Evolutionary conservation across 2,888 invertebrate genomes (phyloP), one percentile per base, ranked within the genome.

Genomic region (Drosophila kanekoi): DNA sequence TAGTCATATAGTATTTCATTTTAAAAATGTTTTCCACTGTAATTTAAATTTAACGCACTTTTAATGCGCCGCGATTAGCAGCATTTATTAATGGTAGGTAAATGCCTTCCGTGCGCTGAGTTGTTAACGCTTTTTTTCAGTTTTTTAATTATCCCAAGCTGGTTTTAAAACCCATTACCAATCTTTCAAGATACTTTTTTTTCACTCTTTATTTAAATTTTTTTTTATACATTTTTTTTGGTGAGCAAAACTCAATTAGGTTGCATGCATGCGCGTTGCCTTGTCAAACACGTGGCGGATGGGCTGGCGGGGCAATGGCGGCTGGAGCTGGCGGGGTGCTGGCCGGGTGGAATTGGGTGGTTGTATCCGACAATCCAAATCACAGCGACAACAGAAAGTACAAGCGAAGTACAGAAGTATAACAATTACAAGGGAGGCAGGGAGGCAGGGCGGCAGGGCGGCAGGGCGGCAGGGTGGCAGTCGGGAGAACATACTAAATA

Each of bases 321-420:
- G 54, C 28, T 13, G 3, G 13, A n/a, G 16, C 16, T 6, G 9
- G 10, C 3, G 33, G 10, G 9, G 33, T 11, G 40, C 6, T 16
- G 23, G 43, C 16, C 16, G 35, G 48, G 13, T 13, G 45, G 38
- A 28, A 28, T 16, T 23, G 43, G 16, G 32, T 14, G 40, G 49
- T 33, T 49, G 20, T 51, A 70, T 63, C 59, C 65, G 68, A 68
- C 79, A 87, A 79, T 85, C 82, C 58, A 88, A 83, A 83, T 83
- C 83, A 83, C 87, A 72, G 87, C 84, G 87, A 83, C 84, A 83
- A 88, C 89, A 83, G 87, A 77, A 86, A 88, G 79, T 83, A 88
- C 78, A 84, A 72, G 81, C 67, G 70, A 78, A 83, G 77, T 77
- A 72, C 65, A 65, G 51, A 66, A 74, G 74, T 77, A 87, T 83